These are phyloP conservation scores for Hippocampus abdominalis DNA, from an alignment of 2,113 vertebrate genomes.

Conservation along the genomic window DNA sequence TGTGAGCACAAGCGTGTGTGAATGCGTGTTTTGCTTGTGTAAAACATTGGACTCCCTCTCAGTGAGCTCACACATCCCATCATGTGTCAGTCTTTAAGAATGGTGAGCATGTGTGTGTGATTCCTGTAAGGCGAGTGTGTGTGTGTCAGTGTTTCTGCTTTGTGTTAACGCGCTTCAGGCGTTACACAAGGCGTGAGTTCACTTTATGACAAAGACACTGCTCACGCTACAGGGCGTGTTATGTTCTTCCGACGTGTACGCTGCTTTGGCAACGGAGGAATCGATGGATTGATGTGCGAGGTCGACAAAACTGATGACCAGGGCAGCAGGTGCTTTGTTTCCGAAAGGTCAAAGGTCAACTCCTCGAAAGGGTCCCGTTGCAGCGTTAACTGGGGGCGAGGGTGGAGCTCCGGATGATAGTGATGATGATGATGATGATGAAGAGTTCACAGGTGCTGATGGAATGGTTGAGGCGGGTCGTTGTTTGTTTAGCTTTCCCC, in stretches of 20 bases:
- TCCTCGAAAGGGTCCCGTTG: background rate
- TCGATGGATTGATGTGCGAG: too few relatives aligned
- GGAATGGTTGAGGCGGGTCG: too few relatives aligned
- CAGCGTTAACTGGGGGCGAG: background rate
- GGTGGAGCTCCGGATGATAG: too few relatives aligned
- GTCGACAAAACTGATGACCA: background rate
- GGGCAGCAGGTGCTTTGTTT: background rate
- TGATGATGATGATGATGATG: too few relatives aligned
- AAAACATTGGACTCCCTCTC: background rate
- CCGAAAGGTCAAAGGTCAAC: background rate
- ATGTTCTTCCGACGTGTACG: too few relatives aligned
- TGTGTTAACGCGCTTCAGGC: background rate
- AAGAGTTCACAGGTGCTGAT: too few relatives aligned
- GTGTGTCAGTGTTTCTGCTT: slow-evolving; percentile 19
- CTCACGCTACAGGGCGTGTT: too few relatives aligned
- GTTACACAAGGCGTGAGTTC: background rate
- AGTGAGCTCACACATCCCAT: too few relatives aligned
- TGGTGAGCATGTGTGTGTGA: background rate
- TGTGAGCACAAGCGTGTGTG: too few relatives aligned
- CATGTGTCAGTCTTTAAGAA: slow-evolving; percentile 32
- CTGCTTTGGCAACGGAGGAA: too few relatives aligned
- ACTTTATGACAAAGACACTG: background rate
- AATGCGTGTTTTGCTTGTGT: background rate
- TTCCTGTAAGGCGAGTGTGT: background rate
- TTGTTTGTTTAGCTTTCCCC: too few relatives aligned